A percentile compares a stretch with the other conserved stretches of the same genome.
These are phyloP conservation scores for Neodon shergylaensis DNA, from an alignment of 2,113 vertebrate genomes.

Conservation along the genomic window DNA sequence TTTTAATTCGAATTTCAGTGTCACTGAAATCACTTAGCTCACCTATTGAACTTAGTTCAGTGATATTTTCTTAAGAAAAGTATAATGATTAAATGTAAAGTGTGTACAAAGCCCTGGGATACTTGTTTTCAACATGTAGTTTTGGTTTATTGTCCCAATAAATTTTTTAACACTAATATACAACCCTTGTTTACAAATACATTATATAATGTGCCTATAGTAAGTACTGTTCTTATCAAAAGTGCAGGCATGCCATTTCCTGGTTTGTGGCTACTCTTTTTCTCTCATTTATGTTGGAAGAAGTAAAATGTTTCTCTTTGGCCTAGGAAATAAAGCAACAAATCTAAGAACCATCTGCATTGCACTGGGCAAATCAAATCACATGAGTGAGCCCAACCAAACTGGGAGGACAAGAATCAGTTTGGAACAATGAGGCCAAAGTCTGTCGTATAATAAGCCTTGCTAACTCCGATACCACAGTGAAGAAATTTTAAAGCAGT, in stretches of 20 bases:
- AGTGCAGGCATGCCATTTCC: neutral
- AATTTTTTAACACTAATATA: neutral
- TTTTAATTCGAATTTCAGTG: neutral
- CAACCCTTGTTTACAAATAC: neutral
- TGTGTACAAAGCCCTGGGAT: neutral
- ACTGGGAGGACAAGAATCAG: fast-evolving
- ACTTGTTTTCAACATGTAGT: neutral
- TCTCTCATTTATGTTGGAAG: neutral
- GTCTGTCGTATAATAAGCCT: neutral
- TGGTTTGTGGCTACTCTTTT: neutral
- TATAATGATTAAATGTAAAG: neutral
- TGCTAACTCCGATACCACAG: neutral
- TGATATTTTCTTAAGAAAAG: neutral
- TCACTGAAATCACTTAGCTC: neutral
- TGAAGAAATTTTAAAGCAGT: neutral
- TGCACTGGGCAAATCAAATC: neutral
- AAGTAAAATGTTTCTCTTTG: neutral
- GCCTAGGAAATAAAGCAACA: neutral
- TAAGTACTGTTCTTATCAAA: neutral
- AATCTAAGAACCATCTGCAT: neutral
- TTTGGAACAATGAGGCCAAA: neutral
- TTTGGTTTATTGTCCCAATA: neutral
- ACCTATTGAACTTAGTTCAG: neutral
- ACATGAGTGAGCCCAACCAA: neutral
- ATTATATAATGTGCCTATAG: neutral